Evolutionary conservation across 1,140 invertebrate genomes (phyloP).

Genomic region (Drosophila cardini): DNA sequence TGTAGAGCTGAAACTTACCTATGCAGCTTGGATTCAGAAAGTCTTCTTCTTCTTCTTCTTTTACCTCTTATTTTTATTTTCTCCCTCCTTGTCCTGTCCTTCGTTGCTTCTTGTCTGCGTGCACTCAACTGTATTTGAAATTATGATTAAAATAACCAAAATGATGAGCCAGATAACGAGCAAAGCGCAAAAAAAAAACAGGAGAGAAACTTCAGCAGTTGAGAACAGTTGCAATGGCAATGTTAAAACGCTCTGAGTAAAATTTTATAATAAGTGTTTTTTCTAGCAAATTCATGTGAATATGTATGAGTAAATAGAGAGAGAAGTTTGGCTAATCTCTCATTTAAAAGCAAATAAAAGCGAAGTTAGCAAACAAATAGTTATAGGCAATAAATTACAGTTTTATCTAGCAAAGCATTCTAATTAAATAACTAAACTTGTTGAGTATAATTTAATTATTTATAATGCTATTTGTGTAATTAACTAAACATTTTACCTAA

Average conservation of each 20-base stretch:
- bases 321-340: background rate
- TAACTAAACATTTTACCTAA: too few species aligned
- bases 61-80: background rate
- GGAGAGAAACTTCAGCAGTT: slow-evolving; percentile 4
- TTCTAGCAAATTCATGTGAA: background rate
- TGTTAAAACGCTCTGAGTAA: background rate
- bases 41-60: background rate
- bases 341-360: background rate
- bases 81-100: background rate
- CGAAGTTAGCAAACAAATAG: background rate
- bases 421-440: too few species aligned
- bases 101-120: slow-evolving; percentile 1
- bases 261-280: background rate
- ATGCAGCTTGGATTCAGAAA: slow-evolving; percentile 23
- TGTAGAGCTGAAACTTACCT: slow-evolving; percentile 8
- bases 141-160: slow-evolving; percentile 79
- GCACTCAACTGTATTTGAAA: slow-evolving; percentile 58
- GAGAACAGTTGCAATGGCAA: background rate
- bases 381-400: too few species aligned
- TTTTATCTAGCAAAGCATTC: too few species aligned
- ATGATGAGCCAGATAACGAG: slow-evolving; percentile 49
- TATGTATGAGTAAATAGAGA: background rate
- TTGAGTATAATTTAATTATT: too few species aligned
- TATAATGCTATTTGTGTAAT: too few species aligned
- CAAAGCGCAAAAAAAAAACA: slow-evolving; percentile 2